A percentile compares a stretch with the other conserved stretches of the same genome.
These are phyloP conservation scores for Hypercompe scribonia DNA, from an alignment of 2,888 invertebrate species.

Conservation along the genomic window DNA sequence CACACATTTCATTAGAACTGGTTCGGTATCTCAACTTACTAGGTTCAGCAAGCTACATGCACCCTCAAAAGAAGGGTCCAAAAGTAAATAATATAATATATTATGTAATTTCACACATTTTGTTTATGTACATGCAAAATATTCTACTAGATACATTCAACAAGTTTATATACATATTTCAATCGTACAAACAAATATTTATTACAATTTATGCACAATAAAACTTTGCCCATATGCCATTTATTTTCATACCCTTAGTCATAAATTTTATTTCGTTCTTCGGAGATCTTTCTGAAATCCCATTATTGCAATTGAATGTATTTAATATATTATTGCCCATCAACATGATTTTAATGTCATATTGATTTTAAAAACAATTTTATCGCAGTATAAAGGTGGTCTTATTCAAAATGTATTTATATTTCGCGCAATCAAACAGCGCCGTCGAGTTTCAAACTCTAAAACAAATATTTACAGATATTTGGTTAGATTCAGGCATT, in stretches of 20 bases:
- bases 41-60: not conserved
- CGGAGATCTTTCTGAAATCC: conserved; percentile 3
- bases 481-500: too few relatives aligned
- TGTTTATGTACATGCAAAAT: not conserved
- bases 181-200: conserved; percentile 1
- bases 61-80: not conserved
- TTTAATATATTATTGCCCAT: conserved; percentile 5
- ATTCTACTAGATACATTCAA: not conserved
- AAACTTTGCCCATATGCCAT: conserved; percentile 9
- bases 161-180: not conserved
- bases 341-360: not conserved
- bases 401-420: too few relatives aligned
- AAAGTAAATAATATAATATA: too few relatives aligned
- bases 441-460: too few relatives aligned
- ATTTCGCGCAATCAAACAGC: too few relatives aligned
- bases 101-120: too few relatives aligned
- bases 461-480: too few relatives aligned
- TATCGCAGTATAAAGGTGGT: not conserved
- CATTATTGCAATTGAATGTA: not conserved
- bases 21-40: not conserved
- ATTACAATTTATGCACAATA: not conserved
- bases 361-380: not conserved
- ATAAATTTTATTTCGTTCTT: conserved; percentile 3
- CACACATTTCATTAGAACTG: not conserved
- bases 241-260: not conserved